These are phyloP conservation scores for Triops longicaudatus DNA, from an alignment of 1,140 invertebrate species.

Conservation along the genomic window DNA sequence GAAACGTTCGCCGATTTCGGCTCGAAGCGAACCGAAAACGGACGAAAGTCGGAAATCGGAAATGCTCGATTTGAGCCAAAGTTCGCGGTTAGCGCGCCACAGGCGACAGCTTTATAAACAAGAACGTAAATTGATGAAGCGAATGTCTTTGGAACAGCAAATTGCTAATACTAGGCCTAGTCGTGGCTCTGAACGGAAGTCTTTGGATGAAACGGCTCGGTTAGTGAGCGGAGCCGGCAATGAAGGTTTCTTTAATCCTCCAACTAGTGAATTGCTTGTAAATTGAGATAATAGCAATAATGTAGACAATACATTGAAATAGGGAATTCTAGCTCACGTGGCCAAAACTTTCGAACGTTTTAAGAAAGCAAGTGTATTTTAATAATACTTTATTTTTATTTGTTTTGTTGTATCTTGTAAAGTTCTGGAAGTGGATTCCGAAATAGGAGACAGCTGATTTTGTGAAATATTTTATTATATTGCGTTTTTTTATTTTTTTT, in stretches of 20 bases:
- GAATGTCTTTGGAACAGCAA: not conserved
- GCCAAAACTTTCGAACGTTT: too few species aligned
- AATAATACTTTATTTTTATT: not conserved
- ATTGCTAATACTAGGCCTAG: not conserved
- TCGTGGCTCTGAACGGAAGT: not conserved
- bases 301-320: too few species aligned
- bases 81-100: not conserved
- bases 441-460: too few species aligned
- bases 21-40: not conserved
- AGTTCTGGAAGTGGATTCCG: too few species aligned
- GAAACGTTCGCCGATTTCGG: not conserved
- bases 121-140: not conserved
- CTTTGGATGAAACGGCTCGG: not conserved
- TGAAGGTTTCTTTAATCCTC: not conserved
- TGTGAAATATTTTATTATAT: too few species aligned
- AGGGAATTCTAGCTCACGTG: too few species aligned
- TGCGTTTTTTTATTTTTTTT: too few species aligned
- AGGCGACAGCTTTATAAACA: not conserved
- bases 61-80: not conserved
- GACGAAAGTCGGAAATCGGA: not conserved
- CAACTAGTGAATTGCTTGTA: not conserved
- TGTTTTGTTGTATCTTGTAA: not conserved
- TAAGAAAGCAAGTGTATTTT: too few species aligned
- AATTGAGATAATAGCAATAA: not conserved
- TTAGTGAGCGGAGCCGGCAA: not conserved